phyloP scores from a whole-genome alignment of 2,113 vertebrate species.

The Ammodytes dubius region DNA sequence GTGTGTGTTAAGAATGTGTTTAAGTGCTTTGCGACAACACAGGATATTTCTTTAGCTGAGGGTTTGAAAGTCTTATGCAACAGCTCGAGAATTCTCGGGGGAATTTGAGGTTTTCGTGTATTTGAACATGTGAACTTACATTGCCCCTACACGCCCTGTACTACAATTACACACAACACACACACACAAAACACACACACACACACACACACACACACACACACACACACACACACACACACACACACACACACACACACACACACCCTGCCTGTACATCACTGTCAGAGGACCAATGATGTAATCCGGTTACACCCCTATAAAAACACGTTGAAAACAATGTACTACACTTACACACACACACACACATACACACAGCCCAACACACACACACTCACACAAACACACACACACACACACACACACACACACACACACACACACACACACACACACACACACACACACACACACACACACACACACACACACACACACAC shows the following conservation, averaged over 20 bases:
- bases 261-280: slow-evolving; percentile 16
- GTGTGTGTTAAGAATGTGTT: background rate
- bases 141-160: slow-evolving; percentile 70
- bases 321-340: slow-evolving; percentile 68
- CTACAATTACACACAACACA: too few relatives aligned
- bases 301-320: slow-evolving; percentile 79
- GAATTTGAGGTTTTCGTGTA: slow-evolving; percentile 44
- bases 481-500: too few relatives aligned
- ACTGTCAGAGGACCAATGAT: slow-evolving; percentile 71
- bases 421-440: too few relatives aligned
- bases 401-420: too few relatives aligned
- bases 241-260: too few relatives aligned
- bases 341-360: slow-evolving; percentile 26
- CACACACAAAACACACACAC: too few relatives aligned
- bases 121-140: slow-evolving; percentile 72
- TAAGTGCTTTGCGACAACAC: slow-evolving; percentile 34
- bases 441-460: too few relatives aligned
- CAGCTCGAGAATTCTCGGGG: slow-evolving; percentile 32
- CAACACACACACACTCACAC: too few relatives aligned
- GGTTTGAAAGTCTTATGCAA: slow-evolving; percentile 63
- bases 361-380: too few relatives aligned
- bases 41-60: slow-evolving; percentile 55
- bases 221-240: too few relatives aligned
- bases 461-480: too few relatives aligned
- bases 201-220: too few relatives aligned